Evolutionary conservation across 2,113 vertebrate genomes (phyloP).

Genomic region (Lethenteron reissneri): DNA sequence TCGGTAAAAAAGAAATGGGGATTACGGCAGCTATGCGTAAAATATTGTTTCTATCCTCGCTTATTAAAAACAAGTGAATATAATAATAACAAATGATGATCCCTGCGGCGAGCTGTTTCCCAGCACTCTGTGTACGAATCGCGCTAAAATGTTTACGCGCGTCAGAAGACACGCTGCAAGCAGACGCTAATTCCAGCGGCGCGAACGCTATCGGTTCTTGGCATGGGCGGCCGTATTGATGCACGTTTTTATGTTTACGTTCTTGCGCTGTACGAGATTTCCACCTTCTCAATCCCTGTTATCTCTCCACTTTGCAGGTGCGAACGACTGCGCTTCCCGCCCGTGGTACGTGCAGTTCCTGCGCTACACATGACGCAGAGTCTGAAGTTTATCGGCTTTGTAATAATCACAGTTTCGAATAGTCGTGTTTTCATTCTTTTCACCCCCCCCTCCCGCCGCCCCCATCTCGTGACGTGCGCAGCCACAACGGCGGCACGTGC

Average conservation of each 20-base stretch:
- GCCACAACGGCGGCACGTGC: constrained; percentile 75
- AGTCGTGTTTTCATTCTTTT: background rate
- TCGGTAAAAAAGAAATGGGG: no score
- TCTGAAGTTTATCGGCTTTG: no score
- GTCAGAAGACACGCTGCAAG: no score
- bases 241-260: background rate
- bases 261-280: background rate
- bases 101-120: no score
- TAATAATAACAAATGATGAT: no score
- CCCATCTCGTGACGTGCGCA: constrained; percentile 16
- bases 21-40: no score
- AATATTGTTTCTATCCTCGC: no score
- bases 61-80: no score
- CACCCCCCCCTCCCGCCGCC: background rate
- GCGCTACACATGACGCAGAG: no score
- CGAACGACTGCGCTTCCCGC: constrained; percentile 73
- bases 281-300: background rate
- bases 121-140: no score
- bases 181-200: no score
- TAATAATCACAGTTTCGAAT: background rate
- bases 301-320: constrained; percentile 26
- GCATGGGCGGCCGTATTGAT: background rate
- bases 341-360: constrained; percentile 48
- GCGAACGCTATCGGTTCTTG: background rate
- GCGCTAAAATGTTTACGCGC: no score